A percentile compares a stretch with the other conserved stretches of the same genome.
Conservation (phyloP, 2,888 invertebrate genomes). For the Bugula neritina region DNA sequence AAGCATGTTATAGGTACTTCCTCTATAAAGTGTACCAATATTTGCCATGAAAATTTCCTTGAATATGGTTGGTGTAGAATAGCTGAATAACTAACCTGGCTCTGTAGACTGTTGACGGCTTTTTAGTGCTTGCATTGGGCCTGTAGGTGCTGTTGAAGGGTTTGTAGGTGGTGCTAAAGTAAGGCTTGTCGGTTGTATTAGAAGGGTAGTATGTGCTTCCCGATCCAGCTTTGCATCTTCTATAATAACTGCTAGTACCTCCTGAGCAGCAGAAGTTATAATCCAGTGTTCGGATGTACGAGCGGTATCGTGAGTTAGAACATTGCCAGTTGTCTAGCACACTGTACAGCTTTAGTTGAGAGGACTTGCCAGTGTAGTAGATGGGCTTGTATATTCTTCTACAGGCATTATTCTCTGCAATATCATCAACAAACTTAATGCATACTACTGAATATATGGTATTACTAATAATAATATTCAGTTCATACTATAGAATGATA, state of each 20-base stretch:
- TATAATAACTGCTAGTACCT: constrained; percentile 1
- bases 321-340: background rate
- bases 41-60: no score
- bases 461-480: no score
- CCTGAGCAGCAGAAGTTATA: constrained; percentile 8
- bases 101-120: no score
- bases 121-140: no score
- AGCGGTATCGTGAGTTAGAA: background rate
- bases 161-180: background rate
- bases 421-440: no score
- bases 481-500: no score
- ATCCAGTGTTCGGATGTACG: background rate
- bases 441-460: no score
- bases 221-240: background rate
- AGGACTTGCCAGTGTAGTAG: background rate
- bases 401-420: background rate
- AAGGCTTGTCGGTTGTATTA: background rate
- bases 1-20: no score
- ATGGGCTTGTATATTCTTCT: background rate
- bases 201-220: background rate
- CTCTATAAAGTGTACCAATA: no score
- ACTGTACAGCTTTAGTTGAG: background rate
- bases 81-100: no score
- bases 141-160: background rate
- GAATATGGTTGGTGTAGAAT: no score